Evolutionary conservation across 2,797 vertebrate genomes (phyloP), one percentile per base, ranked within the genome.

Genomic region (Molossus molossus): DNA sequence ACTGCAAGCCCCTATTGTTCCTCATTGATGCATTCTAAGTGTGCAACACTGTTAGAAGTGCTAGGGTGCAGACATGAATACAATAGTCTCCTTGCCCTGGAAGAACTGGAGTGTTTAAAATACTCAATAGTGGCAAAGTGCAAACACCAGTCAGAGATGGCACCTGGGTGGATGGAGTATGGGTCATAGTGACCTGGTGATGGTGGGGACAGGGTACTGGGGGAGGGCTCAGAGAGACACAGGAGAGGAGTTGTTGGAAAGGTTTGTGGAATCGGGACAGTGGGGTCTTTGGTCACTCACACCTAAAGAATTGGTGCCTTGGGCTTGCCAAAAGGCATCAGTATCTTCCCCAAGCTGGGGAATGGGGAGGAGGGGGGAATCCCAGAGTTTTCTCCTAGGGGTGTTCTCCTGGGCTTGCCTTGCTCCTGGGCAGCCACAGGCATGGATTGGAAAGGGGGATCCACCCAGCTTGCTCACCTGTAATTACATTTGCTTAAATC

Each of bases 401-500:
- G 6, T 53, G 4, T 29, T n/a, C 13, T 25, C 64, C 58, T 82
- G 37, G 73, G 21, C 13, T 72, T 62, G 82, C 27, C 11, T 72
- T 1, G 7, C 45, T 92, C 70, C 73, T 93, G 20, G 18, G 79
- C 50, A 76, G 67, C 92, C 73, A 14, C 60, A 67, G 73, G 89
- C 25, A 9, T n/a, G 29, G 45, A 57, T 83, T 33, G 70, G 58
- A 84, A 92, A 94, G 94, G 14, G 1, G 17, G 33, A 17, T 76
- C 18, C 7, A 0, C 45, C 29, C 14, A 91, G 65, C 85, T 76
- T 18, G 5, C 70, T 96, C 70, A 95, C 84, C 94, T 98, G 21
- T 97, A 79, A 89, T 93, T 96, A 65, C 4, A 0, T 91, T 95
- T 87, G 60, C 58, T 87, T 95, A 58, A 85, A 90, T 90, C 72